Percentiles rank a stretch among this genome's conserved stretches.
Evolutionary conservation across 2,113 vertebrate species (phyloP).

Genomic region (Caloenas nicobarica): DNA sequence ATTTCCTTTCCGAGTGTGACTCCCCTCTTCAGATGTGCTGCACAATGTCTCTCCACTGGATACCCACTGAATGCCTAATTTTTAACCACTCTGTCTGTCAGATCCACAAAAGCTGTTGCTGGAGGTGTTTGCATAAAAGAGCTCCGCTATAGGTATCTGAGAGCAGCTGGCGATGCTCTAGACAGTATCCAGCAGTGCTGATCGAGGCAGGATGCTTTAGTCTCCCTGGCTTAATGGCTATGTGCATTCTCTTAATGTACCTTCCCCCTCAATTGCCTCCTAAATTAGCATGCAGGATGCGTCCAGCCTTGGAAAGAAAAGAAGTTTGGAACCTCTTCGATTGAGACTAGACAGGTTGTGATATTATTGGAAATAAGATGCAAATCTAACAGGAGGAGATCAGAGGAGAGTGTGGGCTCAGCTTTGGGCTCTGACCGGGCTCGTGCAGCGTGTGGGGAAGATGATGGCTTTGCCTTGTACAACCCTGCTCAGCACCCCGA

Average conservation of each 20-base stretch:
- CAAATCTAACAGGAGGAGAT: not conserved
- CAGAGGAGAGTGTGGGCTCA: not conserved
- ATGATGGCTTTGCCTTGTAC: fast-evolving
- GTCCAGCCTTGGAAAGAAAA: slow-evolving; percentile 16
- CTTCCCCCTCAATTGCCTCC: slow-evolving; percentile 56
- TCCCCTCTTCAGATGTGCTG: slow-evolving; percentile 60
- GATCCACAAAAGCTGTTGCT: slow-evolving; percentile 64
- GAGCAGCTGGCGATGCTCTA: slow-evolving; percentile 62
- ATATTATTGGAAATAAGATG: not conserved
- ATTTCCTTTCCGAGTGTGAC: not conserved
- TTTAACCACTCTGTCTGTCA: slow-evolving; percentile 68
- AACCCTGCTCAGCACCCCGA: fast-evolving
- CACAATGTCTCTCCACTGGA: slow-evolving; percentile 68
- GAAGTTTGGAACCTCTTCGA: not conserved
- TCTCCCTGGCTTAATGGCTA: slow-evolving; percentile 58
- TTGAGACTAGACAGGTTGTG: not conserved
- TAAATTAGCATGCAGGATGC: slow-evolving; percentile 53
- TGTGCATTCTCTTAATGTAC: slow-evolving; percentile 29
- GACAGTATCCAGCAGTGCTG: slow-evolving; percentile 60
- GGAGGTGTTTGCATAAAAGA: slow-evolving; percentile 71
- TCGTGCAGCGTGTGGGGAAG: fast-evolving
- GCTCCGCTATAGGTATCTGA: slow-evolving; percentile 59
- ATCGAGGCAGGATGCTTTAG: slow-evolving; percentile 58
- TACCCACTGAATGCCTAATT: slow-evolving; percentile 63
- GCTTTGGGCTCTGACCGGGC: not conserved